These are phyloP conservation scores for Accipiter virgatus DNA, from an alignment of 2,113 vertebrate species.

Conservation along the genomic window DNA sequence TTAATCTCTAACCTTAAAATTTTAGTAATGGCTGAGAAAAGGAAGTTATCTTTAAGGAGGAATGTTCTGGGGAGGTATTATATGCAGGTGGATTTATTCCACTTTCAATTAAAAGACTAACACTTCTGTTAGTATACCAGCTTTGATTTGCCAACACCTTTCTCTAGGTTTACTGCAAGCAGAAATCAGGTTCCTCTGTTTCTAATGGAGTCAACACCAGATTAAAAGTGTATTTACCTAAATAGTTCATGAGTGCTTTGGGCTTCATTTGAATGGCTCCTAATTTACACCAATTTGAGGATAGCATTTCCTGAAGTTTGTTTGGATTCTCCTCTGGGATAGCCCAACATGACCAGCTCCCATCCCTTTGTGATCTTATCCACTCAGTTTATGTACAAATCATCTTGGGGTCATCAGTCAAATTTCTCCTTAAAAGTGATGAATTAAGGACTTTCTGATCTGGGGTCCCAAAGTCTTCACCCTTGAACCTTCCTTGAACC, in stretches of 20 bases:
- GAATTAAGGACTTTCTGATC: background rate
- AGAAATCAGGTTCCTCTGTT: background rate
- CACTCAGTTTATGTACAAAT: background rate
- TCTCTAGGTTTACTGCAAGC: background rate
- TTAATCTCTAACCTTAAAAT: conserved; percentile 59
- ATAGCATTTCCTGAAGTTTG: background rate
- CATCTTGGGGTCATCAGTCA: background rate
- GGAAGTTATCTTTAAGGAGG: background rate
- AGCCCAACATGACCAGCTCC: background rate
- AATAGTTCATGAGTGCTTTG: background rate
- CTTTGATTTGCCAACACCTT: conserved; percentile 10
- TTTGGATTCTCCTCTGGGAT: background rate
- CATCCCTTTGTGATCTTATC: background rate
- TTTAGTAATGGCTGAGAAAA: background rate
- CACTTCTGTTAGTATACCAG: background rate
- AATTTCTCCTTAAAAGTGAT: background rate
- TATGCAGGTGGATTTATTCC: conserved; percentile 1
- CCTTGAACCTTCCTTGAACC: background rate
- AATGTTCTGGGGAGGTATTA: background rate
- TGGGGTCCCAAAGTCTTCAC: background rate
- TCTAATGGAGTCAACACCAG: background rate
- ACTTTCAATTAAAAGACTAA: background rate
- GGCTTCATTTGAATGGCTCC: background rate
- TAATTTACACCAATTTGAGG: background rate
- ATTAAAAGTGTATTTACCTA: background rate